phyloP scores from a whole-genome alignment of 1,140 invertebrate species.

The Ceratina calcarata region DNA sequence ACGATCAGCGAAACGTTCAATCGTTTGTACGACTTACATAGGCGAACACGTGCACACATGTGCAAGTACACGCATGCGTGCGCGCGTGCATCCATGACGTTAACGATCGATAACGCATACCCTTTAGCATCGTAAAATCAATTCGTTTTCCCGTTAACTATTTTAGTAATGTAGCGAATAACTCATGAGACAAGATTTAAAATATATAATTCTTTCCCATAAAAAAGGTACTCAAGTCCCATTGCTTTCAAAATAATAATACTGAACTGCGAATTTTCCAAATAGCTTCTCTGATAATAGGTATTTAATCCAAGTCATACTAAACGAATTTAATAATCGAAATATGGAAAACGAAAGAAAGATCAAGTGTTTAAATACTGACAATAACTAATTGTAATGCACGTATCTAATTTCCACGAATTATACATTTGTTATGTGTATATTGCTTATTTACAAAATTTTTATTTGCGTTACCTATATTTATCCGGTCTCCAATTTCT shows the following conservation, averaged over 20 bases:
- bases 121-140: not conserved
- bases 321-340: not conserved
- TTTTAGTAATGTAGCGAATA: not conserved
- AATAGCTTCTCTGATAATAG: too few relatives aligned
- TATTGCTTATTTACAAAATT: too few relatives aligned
- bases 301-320: not conserved
- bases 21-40: not conserved
- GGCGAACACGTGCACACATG: not conserved
- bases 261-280: too few relatives aligned
- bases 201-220: too few relatives aligned
- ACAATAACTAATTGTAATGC: not conserved
- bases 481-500: not conserved
- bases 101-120: constrained; percentile 7
- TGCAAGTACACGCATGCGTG: not conserved
- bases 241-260: too few relatives aligned
- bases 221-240: too few relatives aligned
- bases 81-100: not conserved
- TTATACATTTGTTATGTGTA: too few relatives aligned
- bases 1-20: not conserved
- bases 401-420: not conserved
- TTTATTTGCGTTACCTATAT: not conserved
- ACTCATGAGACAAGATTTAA: too few relatives aligned
- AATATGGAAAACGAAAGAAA: not conserved
- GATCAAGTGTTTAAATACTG: not conserved
- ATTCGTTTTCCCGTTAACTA: too few relatives aligned